Conservation (phyloP, 2,113 vertebrate species). For the Ceyx margarethae region DNA sequence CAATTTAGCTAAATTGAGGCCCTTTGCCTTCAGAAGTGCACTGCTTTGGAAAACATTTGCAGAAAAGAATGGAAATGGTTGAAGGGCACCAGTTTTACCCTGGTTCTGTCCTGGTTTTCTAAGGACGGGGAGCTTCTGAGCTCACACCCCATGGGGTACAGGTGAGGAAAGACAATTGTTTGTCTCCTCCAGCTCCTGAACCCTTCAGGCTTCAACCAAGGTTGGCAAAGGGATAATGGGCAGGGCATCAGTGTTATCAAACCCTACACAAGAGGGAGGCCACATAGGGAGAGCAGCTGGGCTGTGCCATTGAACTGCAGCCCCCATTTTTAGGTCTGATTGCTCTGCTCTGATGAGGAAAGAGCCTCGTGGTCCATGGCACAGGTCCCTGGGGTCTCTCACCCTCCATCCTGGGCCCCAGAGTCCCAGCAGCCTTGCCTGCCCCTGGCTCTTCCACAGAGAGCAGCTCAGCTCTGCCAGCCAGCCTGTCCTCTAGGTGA, state of each 20-base stretch:
- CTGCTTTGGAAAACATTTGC: not conserved
- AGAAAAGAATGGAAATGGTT: not conserved
- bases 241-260: not conserved
- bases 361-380: not conserved
- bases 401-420: not conserved
- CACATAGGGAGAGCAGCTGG: not conserved
- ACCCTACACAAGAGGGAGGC: not conserved
- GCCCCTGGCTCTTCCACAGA: not conserved
- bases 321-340: not conserved
- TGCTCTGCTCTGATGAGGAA: not conserved
- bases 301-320: not conserved
- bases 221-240: not conserved
- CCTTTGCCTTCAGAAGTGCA: not conserved
- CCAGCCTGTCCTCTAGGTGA: not conserved
- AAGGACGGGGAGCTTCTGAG: not conserved
- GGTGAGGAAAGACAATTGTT: not conserved
- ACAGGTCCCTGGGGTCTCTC: not conserved
- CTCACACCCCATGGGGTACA: not conserved
- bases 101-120: not conserved
- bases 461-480: not conserved
- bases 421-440: not conserved
- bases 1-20: slow-evolving; percentile 10
- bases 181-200: not conserved
- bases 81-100: not conserved
- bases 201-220: not conserved